These are phyloP conservation scores for Stratiomys singularior DNA, from an alignment of 2,888 invertebrate genomes.

Conservation along the genomic window DNA sequence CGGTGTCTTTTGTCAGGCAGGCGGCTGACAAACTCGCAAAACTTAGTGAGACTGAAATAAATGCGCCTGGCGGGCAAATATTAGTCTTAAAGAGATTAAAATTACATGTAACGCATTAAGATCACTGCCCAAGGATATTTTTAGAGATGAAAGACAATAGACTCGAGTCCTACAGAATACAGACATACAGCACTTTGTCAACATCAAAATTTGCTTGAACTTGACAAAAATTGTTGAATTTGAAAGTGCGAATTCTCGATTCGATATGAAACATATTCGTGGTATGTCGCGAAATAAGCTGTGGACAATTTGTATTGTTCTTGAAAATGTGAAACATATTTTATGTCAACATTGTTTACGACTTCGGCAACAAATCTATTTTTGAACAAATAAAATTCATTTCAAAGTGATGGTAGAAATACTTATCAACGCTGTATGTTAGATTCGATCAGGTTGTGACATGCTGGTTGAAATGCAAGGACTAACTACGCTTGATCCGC, in stretches of 20 bases:
- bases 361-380: background rate
- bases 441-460: no score
- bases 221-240: background rate
- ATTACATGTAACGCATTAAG: background rate
- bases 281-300: no score
- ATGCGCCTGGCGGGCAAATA: background rate
- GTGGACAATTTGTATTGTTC: background rate
- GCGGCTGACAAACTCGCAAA: background rate
- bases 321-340: background rate
- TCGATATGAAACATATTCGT: no score
- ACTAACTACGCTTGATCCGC: no score
- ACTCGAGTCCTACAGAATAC: background rate
- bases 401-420: no score
- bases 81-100: background rate
- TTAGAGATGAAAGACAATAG: background rate
- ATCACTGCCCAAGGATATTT: background rate
- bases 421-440: no score
- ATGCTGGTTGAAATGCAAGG: no score
- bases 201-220: background rate
- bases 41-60: background rate
- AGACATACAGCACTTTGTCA: background rate
- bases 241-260: no score
- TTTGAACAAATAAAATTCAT: no score
- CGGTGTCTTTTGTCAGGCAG: background rate
- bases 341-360: slow-evolving; percentile 5